phyloP scores from a whole-genome alignment of 2,797 vertebrate genomes.

The Channallabes apus region DNA sequence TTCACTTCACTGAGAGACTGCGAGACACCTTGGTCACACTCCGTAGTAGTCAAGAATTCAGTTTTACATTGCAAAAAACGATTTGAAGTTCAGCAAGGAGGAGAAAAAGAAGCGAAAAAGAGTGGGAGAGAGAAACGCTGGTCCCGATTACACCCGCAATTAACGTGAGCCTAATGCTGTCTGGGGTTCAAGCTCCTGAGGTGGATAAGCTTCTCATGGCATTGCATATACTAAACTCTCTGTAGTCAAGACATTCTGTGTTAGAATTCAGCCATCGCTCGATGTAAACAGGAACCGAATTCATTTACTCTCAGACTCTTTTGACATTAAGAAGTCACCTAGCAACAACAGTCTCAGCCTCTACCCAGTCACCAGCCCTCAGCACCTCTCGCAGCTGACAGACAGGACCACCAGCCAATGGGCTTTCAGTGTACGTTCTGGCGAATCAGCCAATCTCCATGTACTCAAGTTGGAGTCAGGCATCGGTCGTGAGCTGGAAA shows the following conservation, averaged over 20 bases:
- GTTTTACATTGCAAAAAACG: not conserved
- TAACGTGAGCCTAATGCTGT: conserved; percentile 8
- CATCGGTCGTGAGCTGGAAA: conserved; percentile 46
- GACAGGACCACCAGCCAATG: conserved; percentile 52
- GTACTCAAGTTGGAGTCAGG: not conserved
- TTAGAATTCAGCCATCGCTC: not conserved
- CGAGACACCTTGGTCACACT: conserved; percentile 41
- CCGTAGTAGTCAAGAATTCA: conserved; percentile 24
- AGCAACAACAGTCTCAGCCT: conserved; percentile 71
- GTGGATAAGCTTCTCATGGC: conserved; percentile 6
- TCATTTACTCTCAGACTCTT: conserved; percentile 23
- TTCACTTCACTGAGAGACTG: conserved; percentile 65
- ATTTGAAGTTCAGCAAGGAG: conserved; percentile 25
- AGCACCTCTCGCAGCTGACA: conserved; percentile 35
- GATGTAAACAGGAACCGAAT: conserved; percentile 14
- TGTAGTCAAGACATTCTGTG: not conserved
- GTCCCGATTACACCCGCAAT: conserved; percentile 20
- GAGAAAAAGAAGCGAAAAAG: conserved; percentile 28
- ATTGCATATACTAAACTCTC: conserved; percentile 23
- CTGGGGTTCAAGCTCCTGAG: conserved; percentile 20
- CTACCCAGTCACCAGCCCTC: conserved; percentile 55
- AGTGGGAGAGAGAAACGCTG: conserved; percentile 1
- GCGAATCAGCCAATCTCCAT: conserved; percentile 18
- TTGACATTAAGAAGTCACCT: conserved; percentile 65
- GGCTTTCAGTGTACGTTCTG: conserved; percentile 40